phyloP scores from a whole-genome alignment of 2,797 vertebrate genomes.

The Loriculus beryllinus region DNA sequence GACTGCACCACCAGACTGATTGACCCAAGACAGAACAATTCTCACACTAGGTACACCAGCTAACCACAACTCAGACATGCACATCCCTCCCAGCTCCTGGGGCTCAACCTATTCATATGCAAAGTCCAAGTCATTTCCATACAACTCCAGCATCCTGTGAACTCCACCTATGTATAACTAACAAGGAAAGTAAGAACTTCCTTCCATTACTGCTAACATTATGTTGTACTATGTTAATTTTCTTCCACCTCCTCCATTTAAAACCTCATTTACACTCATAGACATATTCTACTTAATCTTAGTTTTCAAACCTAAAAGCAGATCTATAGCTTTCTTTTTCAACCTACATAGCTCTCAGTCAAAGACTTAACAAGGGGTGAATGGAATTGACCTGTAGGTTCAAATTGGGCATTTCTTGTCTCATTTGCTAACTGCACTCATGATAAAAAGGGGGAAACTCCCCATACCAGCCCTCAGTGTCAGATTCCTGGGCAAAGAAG shows the following conservation, averaged over 20 bases:
- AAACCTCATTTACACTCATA: constrained; percentile 28
- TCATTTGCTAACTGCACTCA: constrained; percentile 1
- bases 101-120: fast-evolving
- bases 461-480: neutral
- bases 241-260: neutral
- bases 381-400: constrained; percentile 2
- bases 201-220: neutral
- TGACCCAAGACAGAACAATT: neutral
- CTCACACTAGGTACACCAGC: neutral
- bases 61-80: neutral
- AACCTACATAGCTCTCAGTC: constrained; percentile 51
- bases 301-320: constrained; percentile 48
- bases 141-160: neutral
- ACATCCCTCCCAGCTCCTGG: neutral
- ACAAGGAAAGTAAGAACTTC: neutral
- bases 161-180: neutral
- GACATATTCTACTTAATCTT: constrained; percentile 36
- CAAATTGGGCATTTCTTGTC: neutral
- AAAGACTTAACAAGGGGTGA: constrained; percentile 62
- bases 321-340: constrained; percentile 27
- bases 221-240: neutral
- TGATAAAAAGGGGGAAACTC: neutral
- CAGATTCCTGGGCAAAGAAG: neutral
- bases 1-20: neutral
- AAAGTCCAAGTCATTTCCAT: neutral